Conservation (phyloP, 2,113 vertebrate species). For the Lethenteron camtschaticum region DNA sequence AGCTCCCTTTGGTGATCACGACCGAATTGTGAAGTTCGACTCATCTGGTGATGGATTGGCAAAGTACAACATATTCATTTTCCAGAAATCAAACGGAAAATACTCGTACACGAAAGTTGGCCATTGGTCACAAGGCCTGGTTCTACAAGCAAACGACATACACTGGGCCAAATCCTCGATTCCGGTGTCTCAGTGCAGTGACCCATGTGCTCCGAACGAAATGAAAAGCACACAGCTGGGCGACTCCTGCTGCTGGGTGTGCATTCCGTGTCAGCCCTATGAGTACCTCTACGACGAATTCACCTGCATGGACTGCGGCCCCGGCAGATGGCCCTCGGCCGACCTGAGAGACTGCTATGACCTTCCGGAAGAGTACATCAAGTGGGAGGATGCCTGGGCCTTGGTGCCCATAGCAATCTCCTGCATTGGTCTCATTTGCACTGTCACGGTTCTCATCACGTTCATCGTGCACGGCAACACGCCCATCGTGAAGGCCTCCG, state of each 20-base stretch:
- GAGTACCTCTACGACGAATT: constrained; percentile 87
- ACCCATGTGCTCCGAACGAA: constrained; percentile 80
- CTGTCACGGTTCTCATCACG: constrained; percentile 55
- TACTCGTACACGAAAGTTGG: constrained; percentile 69
- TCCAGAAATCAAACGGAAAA: constrained; percentile 44
- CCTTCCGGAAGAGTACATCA: constrained; percentile 88
- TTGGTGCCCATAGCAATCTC: constrained; percentile 87
- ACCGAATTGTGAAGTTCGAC: constrained; percentile 81
- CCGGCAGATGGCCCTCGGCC: constrained; percentile 66
- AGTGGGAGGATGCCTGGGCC: constrained; percentile 94
- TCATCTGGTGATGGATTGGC: constrained; percentile 72
- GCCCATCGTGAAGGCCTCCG: constrained; percentile 81
- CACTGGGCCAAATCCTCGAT: constrained; percentile 54
- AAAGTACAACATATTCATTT: constrained; percentile 90
- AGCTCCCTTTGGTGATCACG: constrained; percentile 61
- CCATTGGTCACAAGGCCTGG: constrained; percentile 74
- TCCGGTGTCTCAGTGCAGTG: constrained; percentile 82
- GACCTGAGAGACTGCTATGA: constrained; percentile 69
- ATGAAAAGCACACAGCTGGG: constrained; percentile 99
- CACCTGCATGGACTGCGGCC: constrained; percentile 62
- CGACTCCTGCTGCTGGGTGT: constrained; percentile 98
- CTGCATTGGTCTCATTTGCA: constrained; percentile 71
- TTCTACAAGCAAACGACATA: constrained; percentile 46
- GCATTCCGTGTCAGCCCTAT: constrained; percentile 69
- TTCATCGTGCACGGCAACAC: constrained; percentile 83